A percentile compares a stretch with the other conserved stretches of the same genome.
Conservation (phyloP, 2,888 invertebrate species). For the Lithophane leautieri region DNA sequence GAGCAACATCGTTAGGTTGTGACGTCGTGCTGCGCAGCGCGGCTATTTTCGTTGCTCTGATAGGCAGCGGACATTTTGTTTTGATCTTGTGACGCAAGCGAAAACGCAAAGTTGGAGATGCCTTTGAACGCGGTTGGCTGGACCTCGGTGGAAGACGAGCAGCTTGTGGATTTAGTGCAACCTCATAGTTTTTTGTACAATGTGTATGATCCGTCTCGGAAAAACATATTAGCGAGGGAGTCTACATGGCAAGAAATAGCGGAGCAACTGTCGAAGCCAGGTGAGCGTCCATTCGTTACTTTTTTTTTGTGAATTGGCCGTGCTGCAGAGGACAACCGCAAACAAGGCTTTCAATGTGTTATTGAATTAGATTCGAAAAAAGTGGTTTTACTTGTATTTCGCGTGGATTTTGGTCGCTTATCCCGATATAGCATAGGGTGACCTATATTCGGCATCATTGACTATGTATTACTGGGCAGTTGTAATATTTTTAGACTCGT, state of each 20-base stretch:
- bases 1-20: slow-evolving; percentile 70
- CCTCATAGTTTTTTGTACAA: slow-evolving; percentile 84
- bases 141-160: slow-evolving; percentile 84
- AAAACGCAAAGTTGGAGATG: slow-evolving; percentile 78
- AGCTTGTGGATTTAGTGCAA: slow-evolving; percentile 82
- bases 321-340: slow-evolving; percentile 77
- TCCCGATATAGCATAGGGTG: neutral
- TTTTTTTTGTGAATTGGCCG: slow-evolving; percentile 53
- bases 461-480: slow-evolving; percentile 25
- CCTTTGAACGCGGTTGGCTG: slow-evolving; percentile 86
- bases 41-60: slow-evolving; percentile 84
- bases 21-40: slow-evolving; percentile 87
- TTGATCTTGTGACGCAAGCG: slow-evolving; percentile 73
- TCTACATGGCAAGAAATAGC: slow-evolving; percentile 86
- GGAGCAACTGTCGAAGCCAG: slow-evolving; percentile 82
- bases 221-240: slow-evolving; percentile 84
- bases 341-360: slow-evolving; percentile 53
- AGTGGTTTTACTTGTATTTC: neutral
- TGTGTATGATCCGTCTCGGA: slow-evolving; percentile 82
- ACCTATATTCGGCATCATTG: slow-evolving; percentile 44
- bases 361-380: slow-evolving; percentile 9
- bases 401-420: neutral
- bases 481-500: slow-evolving; percentile 44
- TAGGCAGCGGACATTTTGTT: slow-evolving; percentile 88
- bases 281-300: slow-evolving; percentile 68